Conservation (phyloP, 2,797 vertebrate genomes). For the Peromyscus nudipes region DNA sequence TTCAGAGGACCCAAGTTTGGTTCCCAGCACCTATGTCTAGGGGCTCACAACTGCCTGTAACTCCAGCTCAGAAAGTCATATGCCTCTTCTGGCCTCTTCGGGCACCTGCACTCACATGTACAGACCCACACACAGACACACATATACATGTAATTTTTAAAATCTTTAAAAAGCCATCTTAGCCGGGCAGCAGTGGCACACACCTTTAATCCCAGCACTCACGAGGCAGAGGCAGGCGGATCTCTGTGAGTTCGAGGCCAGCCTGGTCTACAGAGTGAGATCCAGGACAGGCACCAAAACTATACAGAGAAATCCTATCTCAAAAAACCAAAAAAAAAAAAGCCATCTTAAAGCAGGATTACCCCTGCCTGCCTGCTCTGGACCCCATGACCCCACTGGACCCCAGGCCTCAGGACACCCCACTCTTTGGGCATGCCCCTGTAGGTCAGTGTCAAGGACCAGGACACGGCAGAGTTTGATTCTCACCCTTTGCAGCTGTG, state of each 20-base stretch:
- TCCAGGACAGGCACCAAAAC: no score
- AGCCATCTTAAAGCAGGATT: background rate
- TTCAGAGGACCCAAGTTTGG: background rate
- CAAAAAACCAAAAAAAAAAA: no score
- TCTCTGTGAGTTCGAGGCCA: no score
- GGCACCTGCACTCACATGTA: background rate
- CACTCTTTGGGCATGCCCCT: background rate
- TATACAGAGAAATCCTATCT: no score
- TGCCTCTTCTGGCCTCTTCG: background rate
- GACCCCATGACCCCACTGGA: background rate
- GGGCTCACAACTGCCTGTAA: background rate
- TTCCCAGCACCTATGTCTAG: background rate
- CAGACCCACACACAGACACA: background rate
- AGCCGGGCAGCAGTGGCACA: no score
- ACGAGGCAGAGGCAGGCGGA: no score
- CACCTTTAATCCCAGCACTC: no score
- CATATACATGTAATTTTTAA: background rate
- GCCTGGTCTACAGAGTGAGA: no score
- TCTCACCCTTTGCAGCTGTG: background rate
- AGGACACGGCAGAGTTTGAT: background rate
- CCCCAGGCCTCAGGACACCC: background rate
- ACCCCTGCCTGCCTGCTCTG: background rate
- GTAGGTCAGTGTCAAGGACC: background rate
- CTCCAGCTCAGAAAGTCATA: background rate
- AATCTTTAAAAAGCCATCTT: background rate